Evolutionary conservation across 2,888 invertebrate species (phyloP).

Genomic region (Caenorhabditis sp.): DNA sequence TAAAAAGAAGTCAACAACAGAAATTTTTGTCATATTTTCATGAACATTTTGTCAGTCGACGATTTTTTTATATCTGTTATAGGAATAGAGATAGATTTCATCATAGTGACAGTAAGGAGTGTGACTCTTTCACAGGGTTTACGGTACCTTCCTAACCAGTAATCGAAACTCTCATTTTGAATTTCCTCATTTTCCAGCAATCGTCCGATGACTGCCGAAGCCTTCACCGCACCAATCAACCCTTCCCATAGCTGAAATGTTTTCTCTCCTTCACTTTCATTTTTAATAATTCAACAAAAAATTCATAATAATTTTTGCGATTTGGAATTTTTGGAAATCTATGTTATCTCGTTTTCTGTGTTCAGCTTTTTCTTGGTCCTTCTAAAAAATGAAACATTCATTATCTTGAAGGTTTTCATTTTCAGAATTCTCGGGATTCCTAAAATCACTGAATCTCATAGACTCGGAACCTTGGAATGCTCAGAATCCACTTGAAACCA

Average conservation of each 20-base stretch:
- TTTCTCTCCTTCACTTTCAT: conserved; percentile 30
- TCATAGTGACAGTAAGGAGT: no score
- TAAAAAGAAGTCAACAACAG: no score
- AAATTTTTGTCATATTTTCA: no score
- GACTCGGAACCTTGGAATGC: not conserved
- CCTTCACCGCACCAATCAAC: conserved; percentile 83
- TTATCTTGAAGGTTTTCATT: no score
- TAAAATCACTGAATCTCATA: not conserved
- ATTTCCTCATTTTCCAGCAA: conserved; percentile 77
- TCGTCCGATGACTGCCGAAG: conserved; percentile 83
- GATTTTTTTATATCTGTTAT: no score
- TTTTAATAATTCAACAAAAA: conserved; percentile 8
- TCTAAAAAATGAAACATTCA: not conserved
- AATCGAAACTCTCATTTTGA: not conserved
- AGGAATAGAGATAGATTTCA: no score
- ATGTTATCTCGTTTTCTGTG: not conserved
- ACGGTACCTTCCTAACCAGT: not conserved
- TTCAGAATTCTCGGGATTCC: no score
- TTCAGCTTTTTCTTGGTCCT: not conserved
- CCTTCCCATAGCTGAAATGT: conserved; percentile 78
- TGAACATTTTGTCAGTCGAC: no score
- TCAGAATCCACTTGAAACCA: conserved; percentile 17
- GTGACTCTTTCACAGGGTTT: no score
- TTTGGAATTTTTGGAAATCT: not conserved
- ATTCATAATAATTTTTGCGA: not conserved